Percentiles rank a stretch among this genome's conserved stretches.
Evolutionary conservation across 2,888 invertebrate genomes (phyloP).

Genomic region (Helleia helle): DNA sequence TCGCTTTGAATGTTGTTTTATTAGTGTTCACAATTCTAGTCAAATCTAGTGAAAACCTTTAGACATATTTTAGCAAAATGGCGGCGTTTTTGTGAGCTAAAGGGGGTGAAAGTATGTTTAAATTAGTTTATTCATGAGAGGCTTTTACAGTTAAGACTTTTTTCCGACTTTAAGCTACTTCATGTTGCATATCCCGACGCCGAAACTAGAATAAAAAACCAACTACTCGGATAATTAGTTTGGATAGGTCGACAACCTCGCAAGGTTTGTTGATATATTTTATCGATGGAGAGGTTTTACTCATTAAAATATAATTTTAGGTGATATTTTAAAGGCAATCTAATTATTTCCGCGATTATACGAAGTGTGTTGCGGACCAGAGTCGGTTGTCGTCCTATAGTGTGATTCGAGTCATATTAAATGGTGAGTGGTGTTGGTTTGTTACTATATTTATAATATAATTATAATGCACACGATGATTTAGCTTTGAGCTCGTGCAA

Average conservation of each 20-base stretch:
- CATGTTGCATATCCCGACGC: too few relatives aligned
- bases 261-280: conserved; percentile 23
- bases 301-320: conserved; percentile 8
- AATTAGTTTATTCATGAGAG: too few relatives aligned
- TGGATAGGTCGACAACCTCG: conserved; percentile 25
- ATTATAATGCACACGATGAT: conserved; percentile 54
- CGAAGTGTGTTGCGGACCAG: conserved; percentile 4
- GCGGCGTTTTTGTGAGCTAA: too few relatives aligned
- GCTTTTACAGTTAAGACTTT: too few relatives aligned
- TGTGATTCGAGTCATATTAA: conserved; percentile 49
- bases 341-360: neutral
- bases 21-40: too few relatives aligned
- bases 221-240: conserved; percentile 21
- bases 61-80: too few relatives aligned
- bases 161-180: too few relatives aligned
- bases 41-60: neutral
- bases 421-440: conserved; percentile 60
- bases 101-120: too few relatives aligned
- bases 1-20: too few relatives aligned
- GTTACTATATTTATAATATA: conserved; percentile 63
- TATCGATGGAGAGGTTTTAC: conserved; percentile 9
- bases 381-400: conserved; percentile 27
- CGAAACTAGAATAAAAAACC: conserved; percentile 10
- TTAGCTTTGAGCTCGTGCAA: conserved; percentile 70
- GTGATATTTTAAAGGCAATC: conserved; percentile 5